Conservation (phyloP, 2,113 vertebrate species). For the Pogona vitticeps region DNA sequence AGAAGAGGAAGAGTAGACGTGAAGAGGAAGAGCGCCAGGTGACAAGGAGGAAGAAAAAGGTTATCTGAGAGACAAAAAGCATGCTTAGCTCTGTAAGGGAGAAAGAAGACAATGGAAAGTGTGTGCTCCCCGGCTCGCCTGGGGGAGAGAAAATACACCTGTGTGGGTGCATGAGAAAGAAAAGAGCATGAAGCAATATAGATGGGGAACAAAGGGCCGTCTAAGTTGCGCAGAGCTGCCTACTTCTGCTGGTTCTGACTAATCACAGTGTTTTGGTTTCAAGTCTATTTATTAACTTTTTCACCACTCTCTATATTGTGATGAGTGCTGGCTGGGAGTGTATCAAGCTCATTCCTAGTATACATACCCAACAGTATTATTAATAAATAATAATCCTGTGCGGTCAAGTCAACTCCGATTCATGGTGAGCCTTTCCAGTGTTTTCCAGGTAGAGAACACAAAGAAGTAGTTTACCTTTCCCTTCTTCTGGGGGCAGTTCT, state of each 20-base stretch:
- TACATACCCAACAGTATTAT: neutral
- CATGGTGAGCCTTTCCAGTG: neutral
- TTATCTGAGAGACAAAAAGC: neutral
- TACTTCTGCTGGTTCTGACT: neutral
- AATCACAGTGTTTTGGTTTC: neutral
- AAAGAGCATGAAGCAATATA: neutral
- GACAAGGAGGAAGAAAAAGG: neutral
- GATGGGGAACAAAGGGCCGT: neutral
- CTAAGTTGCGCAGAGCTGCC: neutral
- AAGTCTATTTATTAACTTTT: neutral
- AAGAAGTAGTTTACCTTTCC: too few relatives aligned
- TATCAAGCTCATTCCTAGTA: neutral
- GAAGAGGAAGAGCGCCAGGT: neutral
- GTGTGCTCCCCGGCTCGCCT: too few relatives aligned
- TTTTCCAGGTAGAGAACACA: neutral
- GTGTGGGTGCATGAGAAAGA: neutral
- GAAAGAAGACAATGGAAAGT: too few relatives aligned
- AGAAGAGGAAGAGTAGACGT: neutral
- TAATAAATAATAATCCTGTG: neutral
- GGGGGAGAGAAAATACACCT: too few relatives aligned
- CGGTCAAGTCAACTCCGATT: neutral
- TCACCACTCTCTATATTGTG: too few relatives aligned
- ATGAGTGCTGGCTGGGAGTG: neutral
- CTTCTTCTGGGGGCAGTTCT: too few relatives aligned
- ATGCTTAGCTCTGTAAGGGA: too few relatives aligned